These are phyloP conservation scores for Coptodon rendalli DNA, from an alignment of 2,113 vertebrate genomes.

Conservation along the genomic window DNA sequence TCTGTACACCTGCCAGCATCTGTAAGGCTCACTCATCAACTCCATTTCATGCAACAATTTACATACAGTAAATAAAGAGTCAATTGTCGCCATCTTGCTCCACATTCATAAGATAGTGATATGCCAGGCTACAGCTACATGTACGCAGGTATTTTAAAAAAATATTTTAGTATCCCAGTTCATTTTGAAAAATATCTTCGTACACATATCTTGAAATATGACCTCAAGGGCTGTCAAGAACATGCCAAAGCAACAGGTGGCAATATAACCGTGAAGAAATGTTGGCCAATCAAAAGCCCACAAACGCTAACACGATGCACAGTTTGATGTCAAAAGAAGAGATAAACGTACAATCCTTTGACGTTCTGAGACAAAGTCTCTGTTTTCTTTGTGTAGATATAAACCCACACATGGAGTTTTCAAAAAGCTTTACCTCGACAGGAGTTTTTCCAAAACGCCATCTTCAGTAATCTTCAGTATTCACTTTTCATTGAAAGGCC, in stretches of 20 bases:
- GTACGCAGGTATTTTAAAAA: neutral
- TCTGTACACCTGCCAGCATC: neutral
- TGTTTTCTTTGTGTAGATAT: neutral
- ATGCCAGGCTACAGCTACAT: neutral
- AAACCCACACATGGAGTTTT: neutral
- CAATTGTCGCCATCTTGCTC: neutral
- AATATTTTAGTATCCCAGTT: too few species aligned
- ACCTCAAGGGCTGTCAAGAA: too few species aligned
- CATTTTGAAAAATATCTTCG: too few species aligned
- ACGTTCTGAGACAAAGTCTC: neutral
- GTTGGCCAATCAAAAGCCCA: too few species aligned
- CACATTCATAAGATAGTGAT: neutral
- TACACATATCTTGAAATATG: too few species aligned
- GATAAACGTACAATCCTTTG: too few species aligned
- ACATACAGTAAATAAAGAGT: neutral
- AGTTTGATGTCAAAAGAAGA: too few species aligned
- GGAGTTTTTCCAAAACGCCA: fast-evolving
- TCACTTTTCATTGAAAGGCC: neutral
- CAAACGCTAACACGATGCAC: too few species aligned
- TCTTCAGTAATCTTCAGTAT: neutral
- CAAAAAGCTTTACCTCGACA: fast-evolving
- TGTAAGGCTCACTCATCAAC: neutral
- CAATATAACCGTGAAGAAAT: too few species aligned
- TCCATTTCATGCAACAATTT: neutral
- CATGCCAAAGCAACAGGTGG: too few species aligned